Conservation (phyloP, 2,797 vertebrate species). For the Caiman crocodilus region DNA sequence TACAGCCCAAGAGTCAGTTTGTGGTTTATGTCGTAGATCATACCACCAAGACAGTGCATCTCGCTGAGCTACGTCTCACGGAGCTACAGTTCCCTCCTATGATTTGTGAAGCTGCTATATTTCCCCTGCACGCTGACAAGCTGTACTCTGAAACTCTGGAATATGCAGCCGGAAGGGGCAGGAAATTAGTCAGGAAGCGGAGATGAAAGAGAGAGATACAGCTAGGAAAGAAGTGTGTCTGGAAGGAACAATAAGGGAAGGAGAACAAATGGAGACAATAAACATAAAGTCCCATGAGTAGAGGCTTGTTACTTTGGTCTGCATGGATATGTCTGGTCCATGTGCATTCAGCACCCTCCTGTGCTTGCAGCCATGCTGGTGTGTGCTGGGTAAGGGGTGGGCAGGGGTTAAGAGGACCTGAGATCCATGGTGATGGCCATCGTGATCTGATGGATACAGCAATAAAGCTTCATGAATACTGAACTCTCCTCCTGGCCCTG, state of each 20-base stretch:
- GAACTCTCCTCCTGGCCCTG: no score
- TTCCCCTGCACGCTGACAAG: not conserved
- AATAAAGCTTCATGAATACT: no score
- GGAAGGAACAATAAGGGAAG: not conserved
- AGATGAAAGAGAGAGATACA: constrained; percentile 35
- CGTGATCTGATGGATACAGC: no score
- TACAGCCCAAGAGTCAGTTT: not conserved
- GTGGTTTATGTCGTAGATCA: not conserved
- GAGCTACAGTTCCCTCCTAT: rapidly evolving
- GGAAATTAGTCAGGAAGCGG: not conserved
- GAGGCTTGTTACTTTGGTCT: no score
- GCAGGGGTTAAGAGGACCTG: no score
- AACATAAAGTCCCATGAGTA: not conserved
- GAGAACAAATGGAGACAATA: not conserved
- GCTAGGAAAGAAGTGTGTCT: constrained; percentile 28
- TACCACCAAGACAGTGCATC: not conserved
- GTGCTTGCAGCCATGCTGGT: not conserved
- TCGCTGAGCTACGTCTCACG: not conserved
- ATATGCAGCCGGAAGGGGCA: not conserved
- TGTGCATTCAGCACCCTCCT: not conserved
- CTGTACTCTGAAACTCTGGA: not conserved
- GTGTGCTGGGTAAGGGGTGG: no score
- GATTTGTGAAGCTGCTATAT: not conserved
- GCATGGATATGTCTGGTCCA: not conserved
- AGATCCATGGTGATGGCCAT: no score